These are phyloP conservation scores for Pomacea canaliculata DNA, from an alignment of 2,888 invertebrate species.

Conservation along the genomic window DNA sequence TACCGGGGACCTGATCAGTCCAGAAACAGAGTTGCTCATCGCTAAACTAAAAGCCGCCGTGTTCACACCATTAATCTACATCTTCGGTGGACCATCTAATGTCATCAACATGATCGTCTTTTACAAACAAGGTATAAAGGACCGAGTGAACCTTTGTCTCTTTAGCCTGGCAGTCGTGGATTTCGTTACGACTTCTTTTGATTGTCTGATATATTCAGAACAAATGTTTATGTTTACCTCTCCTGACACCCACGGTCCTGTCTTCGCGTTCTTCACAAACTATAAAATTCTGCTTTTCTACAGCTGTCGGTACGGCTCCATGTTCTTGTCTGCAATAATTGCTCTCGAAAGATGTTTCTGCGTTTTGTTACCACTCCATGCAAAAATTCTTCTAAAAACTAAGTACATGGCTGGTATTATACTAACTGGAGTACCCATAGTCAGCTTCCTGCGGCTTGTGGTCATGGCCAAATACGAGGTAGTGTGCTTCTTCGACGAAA, in stretches of 20 bases:
- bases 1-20: too few species aligned
- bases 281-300: not conserved
- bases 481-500: not conserved
- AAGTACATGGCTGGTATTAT: not conserved
- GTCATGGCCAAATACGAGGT: not conserved
- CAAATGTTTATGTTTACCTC: too few species aligned
- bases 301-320: not conserved
- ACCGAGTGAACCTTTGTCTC: constrained; percentile 18
- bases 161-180: constrained; percentile 17
- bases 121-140: constrained; percentile 3
- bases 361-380: not conserved
- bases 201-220: not conserved
- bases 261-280: not conserved
- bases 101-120: too few species aligned
- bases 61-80: too few species aligned
- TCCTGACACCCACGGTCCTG: too few species aligned
- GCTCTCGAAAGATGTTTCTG: constrained; percentile 1
- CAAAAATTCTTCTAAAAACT: not conserved
- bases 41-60: too few species aligned
- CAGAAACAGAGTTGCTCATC: too few species aligned
- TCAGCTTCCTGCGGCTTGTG: not conserved
- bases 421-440: not conserved
- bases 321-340: not conserved
- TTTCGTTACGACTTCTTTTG: not conserved
- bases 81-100: too few species aligned